Evolutionary conservation across 2,113 vertebrate species (phyloP), one percentile per base, ranked within the genome.

Genomic region (Aptenodytes patagonicus): DNA sequence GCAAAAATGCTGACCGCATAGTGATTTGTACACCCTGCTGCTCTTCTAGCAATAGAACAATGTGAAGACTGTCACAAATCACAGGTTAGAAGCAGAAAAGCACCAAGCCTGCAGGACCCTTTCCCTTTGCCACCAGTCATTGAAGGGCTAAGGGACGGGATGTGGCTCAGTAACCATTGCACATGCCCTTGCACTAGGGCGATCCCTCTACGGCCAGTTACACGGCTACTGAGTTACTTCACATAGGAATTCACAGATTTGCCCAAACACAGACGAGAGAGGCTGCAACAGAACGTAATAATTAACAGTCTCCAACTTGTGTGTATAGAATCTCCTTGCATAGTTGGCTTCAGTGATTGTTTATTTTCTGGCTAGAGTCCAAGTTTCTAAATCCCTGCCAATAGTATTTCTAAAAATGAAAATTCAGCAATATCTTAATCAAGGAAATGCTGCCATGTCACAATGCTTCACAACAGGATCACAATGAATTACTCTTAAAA

Each of bases 331-430:
- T 54, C 62, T 88, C 66, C 62, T 65, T 7, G 19, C 81, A 58
- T 4, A 85, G 87, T 14, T 91, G 94, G 75, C 81, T 95, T 54
- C 62, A 54, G n/a, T 0, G 11, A 85, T 38, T 87, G 83, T 92
- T 95, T 79, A n/a, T 73, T 94, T 83, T 47, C 78, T 95, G 97
- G 87, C 73, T 77, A 24, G 29, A 68, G 57, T 11, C 89, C 94
- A 95, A 71, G 25, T 46, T 91, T 80, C 49, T 46, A 93, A 88
- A 90, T 38, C 68, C 24, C 32, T 95, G 93, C 89, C 94, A 95
- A 87, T 4, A 89, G 17, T 52, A 82, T 61, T 87, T 89, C 83
- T 87, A 83, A 91, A 96, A 87, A 79, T 24, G 44, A 91, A 83
- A 80, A 70, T 77, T 52, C 78, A 93, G 78, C 84, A 95, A 34